These are phyloP conservation scores for Trichosurus vulpecula DNA, from an alignment of 2,797 vertebrate species.

Conservation along the genomic window DNA sequence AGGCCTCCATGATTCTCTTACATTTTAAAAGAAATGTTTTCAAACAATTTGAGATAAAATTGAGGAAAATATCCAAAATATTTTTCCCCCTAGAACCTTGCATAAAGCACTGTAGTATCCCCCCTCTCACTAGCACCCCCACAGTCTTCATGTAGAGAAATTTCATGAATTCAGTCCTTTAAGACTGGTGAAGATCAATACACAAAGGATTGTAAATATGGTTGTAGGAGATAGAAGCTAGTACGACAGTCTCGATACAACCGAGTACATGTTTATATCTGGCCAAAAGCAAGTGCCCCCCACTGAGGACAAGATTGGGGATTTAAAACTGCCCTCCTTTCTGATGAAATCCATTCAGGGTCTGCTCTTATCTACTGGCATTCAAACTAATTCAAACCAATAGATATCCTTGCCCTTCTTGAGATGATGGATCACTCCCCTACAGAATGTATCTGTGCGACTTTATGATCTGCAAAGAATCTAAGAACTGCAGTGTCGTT, in stretches of 20 bases:
- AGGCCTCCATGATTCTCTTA: background rate
- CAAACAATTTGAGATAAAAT: background rate
- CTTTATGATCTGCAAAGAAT: constrained; percentile 38
- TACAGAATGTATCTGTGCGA: background rate
- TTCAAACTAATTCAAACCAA: background rate
- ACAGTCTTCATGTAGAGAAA: background rate
- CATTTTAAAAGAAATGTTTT: background rate
- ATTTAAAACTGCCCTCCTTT: constrained; percentile 37
- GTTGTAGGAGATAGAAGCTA: background rate
- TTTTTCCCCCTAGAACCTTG: constrained; percentile 3
- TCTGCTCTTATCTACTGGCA: background rate
- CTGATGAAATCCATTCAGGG: background rate
- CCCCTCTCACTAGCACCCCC: background rate
- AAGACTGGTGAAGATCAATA: background rate
- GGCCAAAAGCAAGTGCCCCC: background rate
- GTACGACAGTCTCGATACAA: background rate
- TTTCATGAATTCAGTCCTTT: background rate
- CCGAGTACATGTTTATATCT: background rate
- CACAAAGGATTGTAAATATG: background rate
- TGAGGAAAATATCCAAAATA: background rate
- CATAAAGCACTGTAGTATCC: rapidly evolving
- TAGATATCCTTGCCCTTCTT: background rate
- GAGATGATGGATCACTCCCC: constrained; percentile 32
- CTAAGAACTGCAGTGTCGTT: constrained; percentile 12
- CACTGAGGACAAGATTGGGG: background rate